Evolutionary conservation across 2,888 invertebrate species (phyloP).

Genomic region (Lasioglossum vierecki): DNA sequence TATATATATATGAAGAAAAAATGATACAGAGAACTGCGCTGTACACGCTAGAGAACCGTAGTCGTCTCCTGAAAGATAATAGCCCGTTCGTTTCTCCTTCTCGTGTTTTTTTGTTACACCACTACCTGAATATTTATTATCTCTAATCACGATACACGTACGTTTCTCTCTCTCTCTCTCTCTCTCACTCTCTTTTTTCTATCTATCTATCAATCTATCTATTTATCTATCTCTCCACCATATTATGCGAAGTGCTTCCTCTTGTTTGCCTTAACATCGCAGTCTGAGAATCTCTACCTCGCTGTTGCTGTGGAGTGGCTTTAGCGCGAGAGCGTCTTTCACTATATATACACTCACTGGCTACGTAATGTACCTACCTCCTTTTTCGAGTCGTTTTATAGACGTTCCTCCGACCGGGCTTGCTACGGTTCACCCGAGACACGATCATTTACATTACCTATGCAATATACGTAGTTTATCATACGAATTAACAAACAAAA

Average conservation of each 20-base stretch:
- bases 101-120: slow-evolving; percentile 26
- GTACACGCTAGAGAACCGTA: slow-evolving; percentile 76
- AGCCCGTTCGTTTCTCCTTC: slow-evolving; percentile 49
- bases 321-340: slow-evolving; percentile 38
- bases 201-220: background rate
- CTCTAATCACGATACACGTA: slow-evolving; percentile 29
- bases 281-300: slow-evolving; percentile 52
- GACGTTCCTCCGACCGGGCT: slow-evolving; percentile 41
- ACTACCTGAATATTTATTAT: slow-evolving; percentile 31
- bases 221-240: slow-evolving; percentile 12
- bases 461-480: slow-evolving; percentile 3
- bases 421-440: slow-evolving; percentile 25
- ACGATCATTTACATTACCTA: slow-evolving; percentile 10
- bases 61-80: slow-evolving; percentile 63
- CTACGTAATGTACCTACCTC: slow-evolving; percentile 26
- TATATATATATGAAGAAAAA: slow-evolving; percentile 72
- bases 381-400: slow-evolving; percentile 33
- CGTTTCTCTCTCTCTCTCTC: slow-evolving; percentile 1
- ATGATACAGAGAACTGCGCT: slow-evolving; percentile 73
- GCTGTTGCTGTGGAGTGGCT: slow-evolving; percentile 50
- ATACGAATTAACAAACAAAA: slow-evolving; percentile 15
- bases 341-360: slow-evolving; percentile 37
- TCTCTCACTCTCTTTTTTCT: background rate
- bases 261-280: slow-evolving; percentile 53
- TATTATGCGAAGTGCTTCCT: slow-evolving; percentile 51